phyloP scores from a whole-genome alignment of 2,888 invertebrate genomes.

The Machimus rusticus region DNA sequence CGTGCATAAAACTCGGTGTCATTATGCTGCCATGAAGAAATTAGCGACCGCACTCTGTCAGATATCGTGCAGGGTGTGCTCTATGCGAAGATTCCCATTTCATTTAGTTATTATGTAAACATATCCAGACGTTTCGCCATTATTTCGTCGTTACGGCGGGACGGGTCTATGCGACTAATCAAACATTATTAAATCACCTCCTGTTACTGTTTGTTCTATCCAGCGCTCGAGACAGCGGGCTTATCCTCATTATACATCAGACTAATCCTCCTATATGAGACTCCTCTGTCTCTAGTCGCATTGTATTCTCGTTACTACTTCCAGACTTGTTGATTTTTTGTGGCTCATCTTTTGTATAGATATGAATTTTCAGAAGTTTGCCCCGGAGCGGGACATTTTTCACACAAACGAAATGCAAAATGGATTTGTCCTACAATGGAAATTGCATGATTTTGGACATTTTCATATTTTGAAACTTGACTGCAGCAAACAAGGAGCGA shows the following conservation, averaged over 20 bases:
- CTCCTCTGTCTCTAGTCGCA: not conserved
- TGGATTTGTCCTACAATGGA: not conserved
- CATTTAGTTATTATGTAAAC: slow-evolving; percentile 11
- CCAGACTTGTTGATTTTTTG: slow-evolving; percentile 31
- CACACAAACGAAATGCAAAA: not conserved
- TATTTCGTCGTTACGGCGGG: slow-evolving; percentile 9
- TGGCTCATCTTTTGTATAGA: slow-evolving; percentile 9
- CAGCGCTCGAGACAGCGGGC: slow-evolving; percentile 14
- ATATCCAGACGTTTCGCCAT: slow-evolving; percentile 28
- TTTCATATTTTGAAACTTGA: not conserved
- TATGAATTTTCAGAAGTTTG: slow-evolving; percentile 22
- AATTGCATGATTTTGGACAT: not conserved
- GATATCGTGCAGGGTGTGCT: not conserved
- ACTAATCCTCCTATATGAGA: slow-evolving; percentile 36
- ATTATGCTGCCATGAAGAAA: not conserved
- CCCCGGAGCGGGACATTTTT: not conserved
- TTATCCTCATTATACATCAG: slow-evolving; percentile 35
- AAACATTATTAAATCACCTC: slow-evolving; percentile 41
- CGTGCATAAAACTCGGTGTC: not conserved
- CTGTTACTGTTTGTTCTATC: slow-evolving; percentile 12
- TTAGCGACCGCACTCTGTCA: not conserved
- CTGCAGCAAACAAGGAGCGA: not conserved
- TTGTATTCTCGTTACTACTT: slow-evolving; percentile 18
- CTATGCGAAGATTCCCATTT: slow-evolving; percentile 4
- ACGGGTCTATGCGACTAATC: slow-evolving; percentile 35